These are phyloP conservation scores for Coilia nasus DNA, from an alignment of 2,797 vertebrate genomes.

Conservation along the genomic window DNA sequence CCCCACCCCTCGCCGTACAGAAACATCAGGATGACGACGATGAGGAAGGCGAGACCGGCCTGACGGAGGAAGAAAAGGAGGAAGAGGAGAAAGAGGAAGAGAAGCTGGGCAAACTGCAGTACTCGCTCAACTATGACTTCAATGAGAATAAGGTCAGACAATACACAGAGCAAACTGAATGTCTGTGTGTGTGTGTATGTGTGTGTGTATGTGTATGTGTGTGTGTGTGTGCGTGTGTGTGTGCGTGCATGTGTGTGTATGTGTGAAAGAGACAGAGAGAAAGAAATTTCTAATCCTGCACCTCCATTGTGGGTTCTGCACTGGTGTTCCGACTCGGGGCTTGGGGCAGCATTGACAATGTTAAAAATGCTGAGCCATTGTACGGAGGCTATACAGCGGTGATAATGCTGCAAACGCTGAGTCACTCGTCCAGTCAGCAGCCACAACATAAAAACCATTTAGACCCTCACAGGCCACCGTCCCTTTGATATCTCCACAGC, in stretches of 20 bases:
- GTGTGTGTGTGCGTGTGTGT: no score
- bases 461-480: background rate
- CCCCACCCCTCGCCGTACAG: constrained; percentile 62
- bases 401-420: no score
- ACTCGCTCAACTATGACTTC: constrained; percentile 96
- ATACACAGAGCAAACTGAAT: background rate
- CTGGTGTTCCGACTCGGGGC: background rate
- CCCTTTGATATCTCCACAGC: background rate
- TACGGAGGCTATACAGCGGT: no score
- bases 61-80: constrained; percentile 94
- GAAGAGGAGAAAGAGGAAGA: constrained; percentile 94
- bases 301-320: background rate
- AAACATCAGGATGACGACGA: constrained; percentile 87
- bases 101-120: constrained; percentile 95
- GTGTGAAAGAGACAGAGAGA: no score
- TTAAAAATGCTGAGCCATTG: no score
- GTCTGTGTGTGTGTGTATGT: background rate
- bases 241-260: no score
- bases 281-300: no score
- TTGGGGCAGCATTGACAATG: no score
- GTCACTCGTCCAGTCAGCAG: background rate
- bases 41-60: constrained; percentile 88
- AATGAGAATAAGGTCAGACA: constrained; percentile 88
- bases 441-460: background rate
- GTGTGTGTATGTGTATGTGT: no score